These are phyloP conservation scores for Himalopsyche kuldschensis DNA, from an alignment of 2,888 invertebrate genomes.

Conservation along the genomic window DNA sequence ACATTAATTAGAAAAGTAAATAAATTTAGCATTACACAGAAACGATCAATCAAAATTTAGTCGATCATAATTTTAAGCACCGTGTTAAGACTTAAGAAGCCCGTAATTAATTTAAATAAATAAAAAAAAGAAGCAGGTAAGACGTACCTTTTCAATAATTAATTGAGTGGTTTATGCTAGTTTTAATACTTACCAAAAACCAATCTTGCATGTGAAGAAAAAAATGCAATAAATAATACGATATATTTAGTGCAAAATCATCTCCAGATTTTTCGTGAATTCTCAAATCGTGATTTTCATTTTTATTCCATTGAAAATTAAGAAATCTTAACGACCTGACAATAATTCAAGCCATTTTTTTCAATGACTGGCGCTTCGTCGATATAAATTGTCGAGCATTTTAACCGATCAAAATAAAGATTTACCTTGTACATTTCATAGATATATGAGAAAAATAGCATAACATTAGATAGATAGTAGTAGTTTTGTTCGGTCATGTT, in stretches of 20 bases:
- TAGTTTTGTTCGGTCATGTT: not conserved
- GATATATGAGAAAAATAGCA: not conserved
- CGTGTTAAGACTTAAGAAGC: not conserved
- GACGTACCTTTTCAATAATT: not conserved
- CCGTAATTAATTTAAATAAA: not conserved
- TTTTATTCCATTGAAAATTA: not conserved
- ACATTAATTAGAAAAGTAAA: not conserved
- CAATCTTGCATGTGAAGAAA: not conserved
- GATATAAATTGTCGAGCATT: not conserved
- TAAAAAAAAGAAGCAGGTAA: not conserved
- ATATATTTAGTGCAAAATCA: not conserved
- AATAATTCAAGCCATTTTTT: not conserved
- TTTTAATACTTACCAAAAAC: not conserved
- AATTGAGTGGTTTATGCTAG: not conserved
- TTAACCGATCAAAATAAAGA: not conserved
- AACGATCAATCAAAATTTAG: not conserved
- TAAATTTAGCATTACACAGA: not conserved
- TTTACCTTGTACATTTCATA: no score
- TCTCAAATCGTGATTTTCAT: not conserved
- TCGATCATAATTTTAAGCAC: not conserved
- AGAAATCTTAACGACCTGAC: not conserved
- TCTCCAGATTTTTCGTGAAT: not conserved
- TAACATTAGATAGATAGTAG: not conserved
- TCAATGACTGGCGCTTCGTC: not conserved
- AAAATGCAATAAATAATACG: not conserved